Evolutionary conservation across 2,797 vertebrate genomes (phyloP), one percentile per base, ranked within the genome.

Genomic region (Avahi laniger): DNA sequence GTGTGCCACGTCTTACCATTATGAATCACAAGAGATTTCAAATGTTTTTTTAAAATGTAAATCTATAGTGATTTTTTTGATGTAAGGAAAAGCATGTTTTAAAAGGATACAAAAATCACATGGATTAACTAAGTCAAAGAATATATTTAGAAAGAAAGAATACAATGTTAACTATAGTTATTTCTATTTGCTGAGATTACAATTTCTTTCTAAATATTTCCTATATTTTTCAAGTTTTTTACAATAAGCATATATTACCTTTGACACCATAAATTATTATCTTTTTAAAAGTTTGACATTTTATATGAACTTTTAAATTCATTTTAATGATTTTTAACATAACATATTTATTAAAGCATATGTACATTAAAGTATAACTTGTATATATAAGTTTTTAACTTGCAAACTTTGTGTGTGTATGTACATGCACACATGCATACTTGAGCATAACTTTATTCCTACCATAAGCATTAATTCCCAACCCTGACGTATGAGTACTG

Each of bases 141-240:
- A 91, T 61, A 78, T 57, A 81, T 84, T 78, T 91, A 41, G 15
- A 76, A 30, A 90, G 65, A 92, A 88, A 76, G 59, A 54, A 81
- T 57, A 50, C 35, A 91, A 24, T 76, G 73, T 78, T 91, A 76
- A 90, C 24, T 75, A 8, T 5, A 28, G 5, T 70, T 52, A 65
- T 79, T 79, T 93, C 43, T 89, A 10, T 82, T 61, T 22, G 30
- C 54, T 89, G n/a, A 30, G 50, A 84, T 59, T 90, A 82, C 46
- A 41, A 89, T 85, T 86, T 85, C 35, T 93, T 67, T 96, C 20
- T 59, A 52, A 10, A 70, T 43, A 50, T 18, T 73, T 69, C 48
- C 48, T 85, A 17, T 35, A 84, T 52, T 96, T 95, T 88, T 61
- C 43, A 94, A 72, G 46, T 82, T 91, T 75, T 94, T 48, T 57